Evolutionary conservation across 2,888 invertebrate genomes (phyloP), one percentile per base, ranked within the genome.

Genomic region (Synanthedon tipuliformis): DNA sequence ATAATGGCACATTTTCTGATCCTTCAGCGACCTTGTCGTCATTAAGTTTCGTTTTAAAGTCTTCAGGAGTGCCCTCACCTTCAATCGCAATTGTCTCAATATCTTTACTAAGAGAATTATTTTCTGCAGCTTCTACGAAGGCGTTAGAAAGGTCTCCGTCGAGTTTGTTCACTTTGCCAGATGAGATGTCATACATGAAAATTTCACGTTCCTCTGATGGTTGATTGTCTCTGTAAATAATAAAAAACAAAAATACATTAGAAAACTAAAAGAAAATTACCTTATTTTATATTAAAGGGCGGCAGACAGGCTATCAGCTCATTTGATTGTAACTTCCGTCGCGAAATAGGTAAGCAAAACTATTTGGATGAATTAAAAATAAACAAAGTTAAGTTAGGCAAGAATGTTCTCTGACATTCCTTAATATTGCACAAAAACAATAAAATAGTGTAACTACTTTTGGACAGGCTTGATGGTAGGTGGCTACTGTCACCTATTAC

Each of bases 81-180:
- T 84, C 81, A 51, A 89, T 86, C 18, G 88, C 89, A 34, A 90
- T 78, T 60, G 89, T 87, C 63, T 90, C 90, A 57, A 90, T 81
- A 59, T 92, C 91, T 75, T 91, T 90, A 59, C 90, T 90, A 50
- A 89, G 81, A 8, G 94, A 91, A 76, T 95, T 95, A 61, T 93
- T 94, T 80, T 95, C 95, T 18, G 95, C 95, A 50, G 95, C 95
- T 69, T 94, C 93, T 2, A 95, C 95, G 65, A 95, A 95, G 41
- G 95, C 94, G 52, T 92, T 90, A 4, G 95, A 95, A 52, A 95
- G 84, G 66, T 95, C 95, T 1, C 95, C 95, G 60, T 90, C 91
- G 18, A 95, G 81, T 77, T 92, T 94, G 75, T 91, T 95, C 2
- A 95, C 93, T 48, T 89, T 90, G 65, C 92, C 90, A 3, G 92